These are phyloP conservation scores for Himalopsyche phryganea DNA, from an alignment of 1,140 invertebrate genomes.

Conservation along the genomic window DNA sequence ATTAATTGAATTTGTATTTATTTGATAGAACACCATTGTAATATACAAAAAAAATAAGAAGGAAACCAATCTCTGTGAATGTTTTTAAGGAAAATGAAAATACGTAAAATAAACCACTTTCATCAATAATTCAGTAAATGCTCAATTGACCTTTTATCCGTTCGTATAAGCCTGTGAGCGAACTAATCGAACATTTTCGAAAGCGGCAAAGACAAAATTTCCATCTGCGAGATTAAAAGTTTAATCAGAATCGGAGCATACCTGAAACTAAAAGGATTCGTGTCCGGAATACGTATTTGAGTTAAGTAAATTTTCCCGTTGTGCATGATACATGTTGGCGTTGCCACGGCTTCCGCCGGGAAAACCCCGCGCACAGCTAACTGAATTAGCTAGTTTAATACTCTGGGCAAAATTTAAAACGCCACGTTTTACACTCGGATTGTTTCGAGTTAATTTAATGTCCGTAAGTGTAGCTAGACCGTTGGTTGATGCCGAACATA, in stretches of 20 bases:
- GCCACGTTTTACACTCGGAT: constrained; percentile 13
- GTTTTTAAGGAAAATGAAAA: no score
- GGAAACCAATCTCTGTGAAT: no score
- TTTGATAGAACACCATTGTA: no score
- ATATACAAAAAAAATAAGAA: no score
- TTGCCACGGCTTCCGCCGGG: not conserved
- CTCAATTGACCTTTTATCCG: not conserved
- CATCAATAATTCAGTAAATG: no score
- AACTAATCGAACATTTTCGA: not conserved
- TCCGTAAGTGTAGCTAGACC: not conserved
- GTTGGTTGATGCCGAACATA: no score
- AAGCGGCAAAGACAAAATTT: not conserved
- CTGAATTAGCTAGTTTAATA: constrained; percentile 13
- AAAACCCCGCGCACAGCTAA: not conserved
- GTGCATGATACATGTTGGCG: constrained; percentile 8
- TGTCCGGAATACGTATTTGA: constrained; percentile 22
- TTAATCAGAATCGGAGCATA: constrained; percentile 19
- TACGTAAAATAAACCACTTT: no score
- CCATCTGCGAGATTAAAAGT: constrained; percentile 20
- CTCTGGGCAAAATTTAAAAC: constrained; percentile 13
- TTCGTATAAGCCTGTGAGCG: not conserved
- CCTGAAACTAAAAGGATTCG: constrained; percentile 21
- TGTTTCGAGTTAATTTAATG: constrained; percentile 14
- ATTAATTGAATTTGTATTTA: no score
- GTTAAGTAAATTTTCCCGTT: constrained; percentile 18